phyloP scores from a whole-genome alignment of 92 coral and sea anemone species.

The Heliopora coerulea region DNA sequence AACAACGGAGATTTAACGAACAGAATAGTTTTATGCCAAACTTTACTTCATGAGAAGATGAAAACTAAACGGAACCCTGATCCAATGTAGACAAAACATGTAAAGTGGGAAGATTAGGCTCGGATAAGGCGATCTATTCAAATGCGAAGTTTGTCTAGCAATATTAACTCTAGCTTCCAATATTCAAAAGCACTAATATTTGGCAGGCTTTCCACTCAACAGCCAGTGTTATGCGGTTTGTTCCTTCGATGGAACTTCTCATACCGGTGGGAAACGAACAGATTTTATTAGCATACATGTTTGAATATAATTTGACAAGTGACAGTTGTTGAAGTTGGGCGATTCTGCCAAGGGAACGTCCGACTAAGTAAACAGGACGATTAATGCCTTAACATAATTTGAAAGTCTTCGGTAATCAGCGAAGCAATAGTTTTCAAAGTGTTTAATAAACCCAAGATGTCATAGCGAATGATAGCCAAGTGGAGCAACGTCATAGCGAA shows the following conservation, averaged over 20 bases:
- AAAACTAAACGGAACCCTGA: too few species aligned
- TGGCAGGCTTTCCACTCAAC: neutral
- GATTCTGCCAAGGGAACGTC: neutral
- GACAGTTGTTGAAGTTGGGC: conserved; percentile 12
- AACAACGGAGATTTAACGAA: too few species aligned
- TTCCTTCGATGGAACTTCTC: neutral
- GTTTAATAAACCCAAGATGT: conserved; percentile 1
- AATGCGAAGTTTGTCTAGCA: neutral
- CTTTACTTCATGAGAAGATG: too few species aligned
- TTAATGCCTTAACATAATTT: conserved; percentile 14
- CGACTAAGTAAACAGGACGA: neutral
- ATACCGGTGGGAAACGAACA: neutral
- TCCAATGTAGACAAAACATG: too few species aligned
- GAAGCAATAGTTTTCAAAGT: neutral
- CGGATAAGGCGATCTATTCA: neutral
- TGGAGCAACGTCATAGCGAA: too few species aligned
- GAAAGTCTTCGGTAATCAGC: conserved; percentile 10
- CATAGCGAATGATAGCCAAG: neutral
- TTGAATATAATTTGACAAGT: too few species aligned
- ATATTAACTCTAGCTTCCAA: neutral
- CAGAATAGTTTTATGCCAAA: too few species aligned
- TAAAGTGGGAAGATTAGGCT: too few species aligned
- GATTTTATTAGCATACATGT: neutral
- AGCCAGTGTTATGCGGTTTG: neutral
- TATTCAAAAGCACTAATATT: neutral